A percentile compares a stretch with the other conserved stretches of the same genome.
Evolutionary conservation across 2,113 vertebrate species (phyloP).

Genomic region (Kobus ellipsiprymnus): DNA sequence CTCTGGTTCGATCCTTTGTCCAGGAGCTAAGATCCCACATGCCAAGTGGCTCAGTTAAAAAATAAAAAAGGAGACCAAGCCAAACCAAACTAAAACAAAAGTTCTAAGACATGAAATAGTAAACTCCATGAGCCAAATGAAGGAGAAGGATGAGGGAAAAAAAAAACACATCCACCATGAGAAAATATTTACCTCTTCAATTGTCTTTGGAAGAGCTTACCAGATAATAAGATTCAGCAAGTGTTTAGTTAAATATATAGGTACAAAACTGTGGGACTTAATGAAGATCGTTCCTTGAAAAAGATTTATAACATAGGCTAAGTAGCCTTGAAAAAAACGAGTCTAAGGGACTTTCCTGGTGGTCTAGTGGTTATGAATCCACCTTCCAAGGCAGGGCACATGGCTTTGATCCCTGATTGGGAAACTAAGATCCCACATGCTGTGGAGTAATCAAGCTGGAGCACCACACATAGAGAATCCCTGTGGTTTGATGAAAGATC

Average conservation of each 20-base stretch:
- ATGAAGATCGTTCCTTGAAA: neutral
- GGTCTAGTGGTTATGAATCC: neutral
- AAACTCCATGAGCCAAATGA: neutral
- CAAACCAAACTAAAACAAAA: neutral
- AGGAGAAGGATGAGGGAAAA: neutral
- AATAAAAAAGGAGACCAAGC: neutral
- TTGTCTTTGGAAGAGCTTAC: neutral
- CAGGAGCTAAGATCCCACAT: neutral
- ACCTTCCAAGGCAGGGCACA: neutral
- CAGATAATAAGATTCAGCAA: neutral
- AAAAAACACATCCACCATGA: neutral
- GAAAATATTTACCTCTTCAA: neutral
- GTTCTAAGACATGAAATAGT: neutral
- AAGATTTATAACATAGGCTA: neutral
- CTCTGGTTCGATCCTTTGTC: neutral
- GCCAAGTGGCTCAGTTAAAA: neutral
- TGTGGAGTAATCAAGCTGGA: neutral
- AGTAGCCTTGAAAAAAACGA: neutral
- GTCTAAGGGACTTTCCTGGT: neutral
- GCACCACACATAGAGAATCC: neutral
- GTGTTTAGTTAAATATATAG: neutral
- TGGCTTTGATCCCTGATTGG: neutral
- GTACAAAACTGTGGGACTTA: neutral
- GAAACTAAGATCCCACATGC: neutral
- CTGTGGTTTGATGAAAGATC: neutral